phyloP scores from a whole-genome alignment of 2,888 invertebrate species.

The Aleiodes leptofemur region DNA sequence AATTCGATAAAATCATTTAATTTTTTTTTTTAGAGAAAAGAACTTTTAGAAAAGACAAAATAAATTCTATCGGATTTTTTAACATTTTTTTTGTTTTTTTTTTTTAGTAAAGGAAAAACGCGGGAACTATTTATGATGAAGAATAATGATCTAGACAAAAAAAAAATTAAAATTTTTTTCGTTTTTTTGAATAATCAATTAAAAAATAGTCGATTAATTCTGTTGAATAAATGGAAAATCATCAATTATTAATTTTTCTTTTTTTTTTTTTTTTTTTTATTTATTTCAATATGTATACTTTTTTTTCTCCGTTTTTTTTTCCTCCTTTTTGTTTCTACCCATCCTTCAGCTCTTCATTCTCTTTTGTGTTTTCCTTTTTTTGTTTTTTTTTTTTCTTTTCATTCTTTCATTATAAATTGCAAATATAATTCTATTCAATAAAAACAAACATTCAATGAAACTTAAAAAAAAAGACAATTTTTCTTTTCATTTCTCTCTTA shows the following conservation, averaged over 20 bases:
- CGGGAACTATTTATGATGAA: no score
- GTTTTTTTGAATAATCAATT: no score
- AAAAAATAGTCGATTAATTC: no score
- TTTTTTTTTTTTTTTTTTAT: constrained; percentile 38
- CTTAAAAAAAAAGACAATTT: constrained; percentile 45
- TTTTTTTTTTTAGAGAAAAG: not conserved
- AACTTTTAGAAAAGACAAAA: not conserved
- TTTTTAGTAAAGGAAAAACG: no score
- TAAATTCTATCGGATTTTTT: no score
- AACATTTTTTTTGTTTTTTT: no score
- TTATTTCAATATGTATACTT: constrained; percentile 49
- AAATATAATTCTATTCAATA: constrained; percentile 40
- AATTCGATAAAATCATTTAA: not conserved
- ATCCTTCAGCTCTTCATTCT: constrained; percentile 55
- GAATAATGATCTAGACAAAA: no score
- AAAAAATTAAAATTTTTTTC: no score
- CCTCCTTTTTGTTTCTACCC: constrained; percentile 45
- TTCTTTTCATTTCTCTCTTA: constrained; percentile 58
- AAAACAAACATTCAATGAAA: constrained; percentile 41
- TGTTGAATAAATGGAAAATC: not conserved
- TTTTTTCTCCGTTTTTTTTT: constrained; percentile 20
- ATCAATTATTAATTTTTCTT: constrained; percentile 10
- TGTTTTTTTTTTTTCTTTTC: constrained; percentile 40
- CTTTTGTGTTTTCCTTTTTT: constrained; percentile 64
- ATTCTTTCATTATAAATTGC: constrained; percentile 65